These are phyloP conservation scores for Nasua narica DNA, from an alignment of 2,797 vertebrate species.

Conservation along the genomic window DNA sequence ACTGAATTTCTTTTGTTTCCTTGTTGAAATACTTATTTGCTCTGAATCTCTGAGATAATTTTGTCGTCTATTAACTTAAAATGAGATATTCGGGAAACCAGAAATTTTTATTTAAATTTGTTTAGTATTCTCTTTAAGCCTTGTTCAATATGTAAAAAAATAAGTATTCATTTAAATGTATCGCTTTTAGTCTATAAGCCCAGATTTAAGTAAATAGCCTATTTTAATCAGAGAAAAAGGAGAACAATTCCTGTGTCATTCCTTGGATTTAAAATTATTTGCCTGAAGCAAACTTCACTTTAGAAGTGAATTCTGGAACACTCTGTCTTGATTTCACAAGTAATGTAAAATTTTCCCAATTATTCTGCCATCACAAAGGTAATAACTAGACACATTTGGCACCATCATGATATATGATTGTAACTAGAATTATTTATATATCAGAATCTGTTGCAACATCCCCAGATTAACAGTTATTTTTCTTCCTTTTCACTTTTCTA, in stretches of 20 bases:
- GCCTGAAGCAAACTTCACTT: slow-evolving; percentile 23
- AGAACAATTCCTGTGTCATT: not conserved
- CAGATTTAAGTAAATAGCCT: slow-evolving; percentile 15
- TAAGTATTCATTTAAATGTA: not conserved
- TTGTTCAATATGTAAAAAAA: not conserved
- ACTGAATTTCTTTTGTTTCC: not conserved
- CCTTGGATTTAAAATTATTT: slow-evolving; percentile 17
- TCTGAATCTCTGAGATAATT: not conserved
- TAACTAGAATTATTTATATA: slow-evolving; percentile 8
- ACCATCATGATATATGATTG: not conserved
- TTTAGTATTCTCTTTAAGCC: not conserved
- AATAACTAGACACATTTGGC: not conserved
- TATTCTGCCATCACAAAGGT: slow-evolving; percentile 12
- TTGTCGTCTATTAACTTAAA: slow-evolving; percentile 1
- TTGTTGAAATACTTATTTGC: not conserved
- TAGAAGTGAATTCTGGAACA: slow-evolving; percentile 35
- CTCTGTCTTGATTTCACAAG: not conserved
- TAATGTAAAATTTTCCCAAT: not conserved
- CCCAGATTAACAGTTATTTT: slow-evolving; percentile 10
- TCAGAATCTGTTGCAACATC: not conserved
- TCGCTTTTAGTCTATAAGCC: not conserved
- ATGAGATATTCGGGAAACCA: not conserved
- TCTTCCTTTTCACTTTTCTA: not conserved
- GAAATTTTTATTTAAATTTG: slow-evolving; percentile 32
- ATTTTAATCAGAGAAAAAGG: slow-evolving; percentile 48